Evolutionary conservation across 1,140 invertebrate species (phyloP).

Genomic region (Solen grandis): DNA sequence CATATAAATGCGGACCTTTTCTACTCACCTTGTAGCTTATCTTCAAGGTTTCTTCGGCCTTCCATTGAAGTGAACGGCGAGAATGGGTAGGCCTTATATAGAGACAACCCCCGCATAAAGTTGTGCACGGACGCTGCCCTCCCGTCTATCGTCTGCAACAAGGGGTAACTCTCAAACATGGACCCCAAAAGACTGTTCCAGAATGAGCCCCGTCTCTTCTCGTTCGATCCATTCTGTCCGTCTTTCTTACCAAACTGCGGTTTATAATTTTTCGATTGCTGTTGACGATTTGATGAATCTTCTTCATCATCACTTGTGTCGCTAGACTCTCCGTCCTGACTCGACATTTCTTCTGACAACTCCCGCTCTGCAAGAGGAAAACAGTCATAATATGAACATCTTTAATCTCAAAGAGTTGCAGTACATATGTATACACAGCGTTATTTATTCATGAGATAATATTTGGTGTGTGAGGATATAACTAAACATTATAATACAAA

Average conservation of each 20-base stretch:
- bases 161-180: conserved; percentile 58
- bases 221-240: not conserved
- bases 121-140: conserved; percentile 82
- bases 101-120: conserved; percentile 81
- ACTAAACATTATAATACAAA: too few species aligned
- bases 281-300: too few species aligned
- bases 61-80: conserved; percentile 76
- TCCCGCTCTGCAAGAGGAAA: conserved; percentile 36
- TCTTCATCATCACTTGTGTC: conserved; percentile 26
- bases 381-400: not conserved
- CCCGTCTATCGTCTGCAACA: conserved; percentile 73
- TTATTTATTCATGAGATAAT: not conserved
- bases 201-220: conserved; percentile 56
- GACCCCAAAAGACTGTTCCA: conserved; percentile 60
- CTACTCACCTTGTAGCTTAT: conserved; percentile 42
- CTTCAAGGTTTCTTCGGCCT: conserved; percentile 32
- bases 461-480: too few species aligned
- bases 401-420: not conserved
- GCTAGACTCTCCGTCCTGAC: conserved; percentile 37
- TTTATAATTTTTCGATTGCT: not conserved
- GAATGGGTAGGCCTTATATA: conserved; percentile 79
- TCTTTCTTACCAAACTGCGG: not conserved
- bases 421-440: not conserved
- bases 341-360: conserved; percentile 36
- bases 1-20: too few species aligned